Conservation (phyloP, 2,797 vertebrate genomes). For the Malacoraja senta region DNA sequence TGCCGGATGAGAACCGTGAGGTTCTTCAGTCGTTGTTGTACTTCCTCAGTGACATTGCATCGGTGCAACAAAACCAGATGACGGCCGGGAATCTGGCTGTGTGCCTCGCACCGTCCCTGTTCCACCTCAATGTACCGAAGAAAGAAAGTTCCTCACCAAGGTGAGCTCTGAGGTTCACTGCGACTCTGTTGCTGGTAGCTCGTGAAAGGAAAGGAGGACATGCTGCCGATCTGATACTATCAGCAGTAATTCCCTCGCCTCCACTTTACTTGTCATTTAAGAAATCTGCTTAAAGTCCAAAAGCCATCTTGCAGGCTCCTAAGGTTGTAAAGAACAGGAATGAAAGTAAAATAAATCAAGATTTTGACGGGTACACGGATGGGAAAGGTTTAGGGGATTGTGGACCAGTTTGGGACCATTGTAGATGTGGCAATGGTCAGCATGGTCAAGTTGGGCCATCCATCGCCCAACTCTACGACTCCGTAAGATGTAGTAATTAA, state of each 20-base stretch:
- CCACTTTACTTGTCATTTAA: not conserved
- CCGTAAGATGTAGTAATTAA: not conserved
- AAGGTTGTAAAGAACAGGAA: not conserved
- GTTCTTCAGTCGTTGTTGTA: constrained; percentile 76
- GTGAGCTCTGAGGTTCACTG: constrained; percentile 47
- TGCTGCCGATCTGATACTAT: not conserved
- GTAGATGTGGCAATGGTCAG: no score
- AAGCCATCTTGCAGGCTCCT: not conserved
- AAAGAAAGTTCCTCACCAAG: constrained; percentile 70
- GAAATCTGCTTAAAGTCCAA: not conserved
- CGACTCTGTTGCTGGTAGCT: not conserved
- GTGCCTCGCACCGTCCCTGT: constrained; percentile 75
- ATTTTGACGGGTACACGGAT: no score
- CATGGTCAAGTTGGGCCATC: no score
- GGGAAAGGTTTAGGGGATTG: no score
- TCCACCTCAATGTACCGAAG: constrained; percentile 74
- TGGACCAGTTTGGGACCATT: no score
- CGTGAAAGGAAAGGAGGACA: not conserved
- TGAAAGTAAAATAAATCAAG: not conserved
- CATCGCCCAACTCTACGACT: no score
- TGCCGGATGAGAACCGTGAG: constrained; percentile 75
- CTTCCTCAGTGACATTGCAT: constrained; percentile 76
- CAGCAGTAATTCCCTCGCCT: not conserved
- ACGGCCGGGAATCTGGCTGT: constrained; percentile 71
- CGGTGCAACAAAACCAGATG: constrained; percentile 75